phyloP scores from a whole-genome alignment of 37 sponge, comb jelly and placozoan species.

The Oscarella lobularis region DNA sequence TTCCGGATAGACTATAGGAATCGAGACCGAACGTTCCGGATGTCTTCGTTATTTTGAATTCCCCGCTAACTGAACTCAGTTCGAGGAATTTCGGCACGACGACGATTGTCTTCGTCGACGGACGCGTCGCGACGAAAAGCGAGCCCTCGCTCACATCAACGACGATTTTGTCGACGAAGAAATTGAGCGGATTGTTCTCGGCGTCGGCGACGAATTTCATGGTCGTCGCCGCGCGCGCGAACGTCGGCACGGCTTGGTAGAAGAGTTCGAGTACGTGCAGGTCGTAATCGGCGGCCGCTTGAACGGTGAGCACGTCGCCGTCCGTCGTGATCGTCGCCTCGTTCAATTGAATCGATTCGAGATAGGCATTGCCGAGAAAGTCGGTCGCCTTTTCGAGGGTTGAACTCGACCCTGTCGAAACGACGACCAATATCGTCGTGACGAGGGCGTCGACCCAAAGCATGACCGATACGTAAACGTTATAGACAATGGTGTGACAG shows the following conservation, averaged over 20 bases:
- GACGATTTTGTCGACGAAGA: not conserved
- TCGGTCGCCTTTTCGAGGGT: no score
- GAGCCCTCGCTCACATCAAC: not conserved
- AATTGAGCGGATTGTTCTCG: not conserved
- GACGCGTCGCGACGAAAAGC: not conserved
- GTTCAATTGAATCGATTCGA: no score
- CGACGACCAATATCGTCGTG: no score
- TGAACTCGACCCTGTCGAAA: no score
- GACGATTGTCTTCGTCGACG: not conserved
- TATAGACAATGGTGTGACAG: no score
- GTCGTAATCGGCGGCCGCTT: not conserved
- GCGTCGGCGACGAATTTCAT: no score
- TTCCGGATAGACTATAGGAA: not conserved
- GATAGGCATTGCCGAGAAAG: no score
- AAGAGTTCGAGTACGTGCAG: not conserved
- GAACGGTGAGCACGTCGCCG: not conserved
- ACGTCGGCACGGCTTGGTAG: not conserved
- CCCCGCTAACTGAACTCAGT: not conserved
- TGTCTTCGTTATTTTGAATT: not conserved
- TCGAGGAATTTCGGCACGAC: not conserved
- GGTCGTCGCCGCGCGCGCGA: slow-evolving; percentile 1
- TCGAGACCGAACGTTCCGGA: not conserved
- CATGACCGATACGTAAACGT: no score
- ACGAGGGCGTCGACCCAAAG: no score
- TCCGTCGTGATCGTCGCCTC: not conserved